A percentile compares a stretch with the other conserved stretches of the same genome.
phyloP scores from a whole-genome alignment of 2,888 invertebrate species.

The Odontocolon sp. region DNA sequence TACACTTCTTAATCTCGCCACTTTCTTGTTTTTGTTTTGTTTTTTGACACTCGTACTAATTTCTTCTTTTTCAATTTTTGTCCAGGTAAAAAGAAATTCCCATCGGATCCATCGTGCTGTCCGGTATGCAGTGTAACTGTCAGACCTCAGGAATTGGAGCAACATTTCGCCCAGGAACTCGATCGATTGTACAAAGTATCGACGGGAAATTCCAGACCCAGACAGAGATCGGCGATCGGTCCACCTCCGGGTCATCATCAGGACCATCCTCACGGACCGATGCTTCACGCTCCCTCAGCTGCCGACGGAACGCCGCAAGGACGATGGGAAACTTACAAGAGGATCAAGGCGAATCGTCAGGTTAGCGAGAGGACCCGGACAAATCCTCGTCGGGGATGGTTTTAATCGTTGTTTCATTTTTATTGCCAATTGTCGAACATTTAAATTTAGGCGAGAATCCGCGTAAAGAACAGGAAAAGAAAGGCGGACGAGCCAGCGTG shows the following conservation, averaged over 20 bases:
- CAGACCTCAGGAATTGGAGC: constrained; percentile 90
- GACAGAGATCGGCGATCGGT: constrained; percentile 79
- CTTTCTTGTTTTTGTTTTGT: too few relatives aligned
- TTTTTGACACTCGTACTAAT: constrained; percentile 9
- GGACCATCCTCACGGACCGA: constrained; percentile 76
- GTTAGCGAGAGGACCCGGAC: too few relatives aligned
- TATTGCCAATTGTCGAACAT: not conserved
- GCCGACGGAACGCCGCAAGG: constrained; percentile 82
- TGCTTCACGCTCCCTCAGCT: constrained; percentile 80
- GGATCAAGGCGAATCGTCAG: constrained; percentile 88
- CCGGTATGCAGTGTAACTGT: constrained; percentile 95
- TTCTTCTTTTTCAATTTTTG: constrained; percentile 47
- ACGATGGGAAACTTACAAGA: constrained; percentile 88
- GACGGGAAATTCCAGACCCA: constrained; percentile 74
- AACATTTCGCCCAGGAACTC: constrained; percentile 91
- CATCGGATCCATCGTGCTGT: constrained; percentile 88
- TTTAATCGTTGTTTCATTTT: not conserved
- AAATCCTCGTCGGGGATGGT: not conserved
- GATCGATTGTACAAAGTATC: constrained; percentile 86
- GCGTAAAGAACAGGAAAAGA: constrained; percentile 86
- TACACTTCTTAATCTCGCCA: constrained; percentile 46
- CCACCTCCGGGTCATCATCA: constrained; percentile 75
- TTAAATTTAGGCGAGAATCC: constrained; percentile 77
- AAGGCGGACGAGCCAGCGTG: constrained; percentile 87
- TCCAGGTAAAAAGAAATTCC: constrained; percentile 79